These are phyloP conservation scores for Globodera ellingtonae DNA, from an alignment of 1,140 invertebrate species.

Conservation along the genomic window DNA sequence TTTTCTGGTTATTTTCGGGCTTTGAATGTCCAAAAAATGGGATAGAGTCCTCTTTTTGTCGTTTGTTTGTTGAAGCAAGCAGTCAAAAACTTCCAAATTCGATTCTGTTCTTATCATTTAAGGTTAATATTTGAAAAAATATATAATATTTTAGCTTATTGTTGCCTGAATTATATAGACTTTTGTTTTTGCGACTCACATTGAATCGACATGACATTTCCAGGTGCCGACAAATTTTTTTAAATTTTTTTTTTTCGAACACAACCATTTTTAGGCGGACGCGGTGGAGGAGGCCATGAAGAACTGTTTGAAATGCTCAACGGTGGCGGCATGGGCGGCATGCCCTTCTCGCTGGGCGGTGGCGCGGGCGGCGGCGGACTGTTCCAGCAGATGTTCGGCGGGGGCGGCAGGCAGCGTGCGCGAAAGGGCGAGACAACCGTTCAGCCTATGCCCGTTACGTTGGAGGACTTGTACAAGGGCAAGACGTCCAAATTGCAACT, in stretches of 20 bases:
- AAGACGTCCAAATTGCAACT: constrained; percentile 68
- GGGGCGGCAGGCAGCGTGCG: constrained; percentile 39
- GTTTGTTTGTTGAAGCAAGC: too few relatives aligned
- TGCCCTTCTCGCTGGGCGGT: constrained; percentile 10
- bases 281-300: constrained; percentile 44
- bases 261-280: constrained; percentile 30
- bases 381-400: constrained; percentile 54
- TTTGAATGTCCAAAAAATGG: too few relatives aligned
- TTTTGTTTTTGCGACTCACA: too few relatives aligned
- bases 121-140: too few relatives aligned
- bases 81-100: too few relatives aligned
- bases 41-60: too few relatives aligned
- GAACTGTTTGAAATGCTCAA: constrained; percentile 32
- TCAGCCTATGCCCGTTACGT: constrained; percentile 64
- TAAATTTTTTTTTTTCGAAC: neutral
- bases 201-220: too few relatives aligned
- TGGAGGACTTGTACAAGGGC: constrained; percentile 69
- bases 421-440: constrained; percentile 63
- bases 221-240: too few relatives aligned
- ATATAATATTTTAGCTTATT: too few relatives aligned
- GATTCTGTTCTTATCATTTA: too few relatives aligned
- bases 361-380: constrained; percentile 44
- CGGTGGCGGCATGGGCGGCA: constrained; percentile 34
- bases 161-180: too few relatives aligned
- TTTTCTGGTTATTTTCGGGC: too few relatives aligned